Conservation (phyloP, 1,140 invertebrate species). For the Polypedilum vanderplanki region DNA sequence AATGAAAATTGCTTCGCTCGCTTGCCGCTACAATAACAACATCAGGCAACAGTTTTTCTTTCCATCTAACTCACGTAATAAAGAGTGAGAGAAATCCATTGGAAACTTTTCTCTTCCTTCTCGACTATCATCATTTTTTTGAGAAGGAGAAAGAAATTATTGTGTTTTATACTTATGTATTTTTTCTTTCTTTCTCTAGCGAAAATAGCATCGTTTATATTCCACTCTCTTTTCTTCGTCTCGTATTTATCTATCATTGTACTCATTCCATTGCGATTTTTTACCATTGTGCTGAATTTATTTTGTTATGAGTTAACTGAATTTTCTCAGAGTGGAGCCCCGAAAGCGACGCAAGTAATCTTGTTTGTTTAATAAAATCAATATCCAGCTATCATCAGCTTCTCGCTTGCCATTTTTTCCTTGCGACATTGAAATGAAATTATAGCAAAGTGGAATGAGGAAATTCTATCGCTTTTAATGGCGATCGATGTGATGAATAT, state of each 20-base stretch:
- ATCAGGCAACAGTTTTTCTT: too few species aligned
- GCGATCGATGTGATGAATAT: constrained; percentile 1
- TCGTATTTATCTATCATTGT: not conserved
- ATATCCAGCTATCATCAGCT: constrained; percentile 15
- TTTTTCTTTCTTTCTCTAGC: too few species aligned
- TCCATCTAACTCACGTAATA: too few species aligned
- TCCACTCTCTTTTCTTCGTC: not conserved
- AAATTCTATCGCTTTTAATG: constrained; percentile 7
- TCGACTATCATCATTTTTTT: too few species aligned
- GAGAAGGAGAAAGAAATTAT: too few species aligned
- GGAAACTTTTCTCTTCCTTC: too few species aligned
- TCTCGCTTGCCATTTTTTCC: too few species aligned
- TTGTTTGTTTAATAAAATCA: constrained; percentile 20
- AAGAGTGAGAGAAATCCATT: too few species aligned
- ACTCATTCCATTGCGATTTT: not conserved
- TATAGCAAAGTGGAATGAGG: not conserved
- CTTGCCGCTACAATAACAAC: too few species aligned
- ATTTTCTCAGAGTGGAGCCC: not conserved
- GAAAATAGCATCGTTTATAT: not conserved
- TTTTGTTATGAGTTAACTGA: too few species aligned
- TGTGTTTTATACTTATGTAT: too few species aligned
- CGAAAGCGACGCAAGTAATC: constrained; percentile 1
- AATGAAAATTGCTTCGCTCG: too few species aligned
- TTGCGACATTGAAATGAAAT: constrained; percentile 18
- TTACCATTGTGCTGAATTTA: not conserved